These are phyloP conservation scores for Asarcornis scutulata DNA, from an alignment of 2,113 vertebrate genomes.

Conservation along the genomic window DNA sequence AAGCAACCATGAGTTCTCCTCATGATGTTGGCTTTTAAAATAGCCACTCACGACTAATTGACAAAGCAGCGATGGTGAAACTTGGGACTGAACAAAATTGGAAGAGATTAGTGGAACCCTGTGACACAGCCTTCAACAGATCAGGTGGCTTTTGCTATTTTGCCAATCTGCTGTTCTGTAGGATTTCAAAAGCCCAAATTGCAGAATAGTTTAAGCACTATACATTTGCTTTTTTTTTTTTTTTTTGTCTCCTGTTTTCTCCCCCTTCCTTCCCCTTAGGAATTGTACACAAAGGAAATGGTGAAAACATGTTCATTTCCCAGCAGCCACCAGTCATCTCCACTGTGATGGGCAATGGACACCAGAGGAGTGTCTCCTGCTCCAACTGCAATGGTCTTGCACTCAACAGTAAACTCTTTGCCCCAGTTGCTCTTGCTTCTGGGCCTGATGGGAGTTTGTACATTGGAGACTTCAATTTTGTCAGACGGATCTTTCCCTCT, in stretches of 20 bases:
- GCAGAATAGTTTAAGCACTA: neutral
- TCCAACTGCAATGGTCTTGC: conserved; percentile 90
- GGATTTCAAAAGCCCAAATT: neutral
- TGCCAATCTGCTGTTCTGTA: neutral
- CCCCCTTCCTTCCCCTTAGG: conserved; percentile 70
- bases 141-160: neutral
- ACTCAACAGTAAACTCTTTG: conserved; percentile 92
- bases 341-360: conserved; percentile 95
- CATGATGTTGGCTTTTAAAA: conserved; percentile 53
- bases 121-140: neutral
- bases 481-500: conserved; percentile 90
- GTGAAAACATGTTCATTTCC: conserved; percentile 96
- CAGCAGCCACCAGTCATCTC: conserved; percentile 94
- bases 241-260: neutral
- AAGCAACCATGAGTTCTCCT: conserved; percentile 54
- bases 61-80: neutral
- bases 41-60: conserved; percentile 16
- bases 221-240: neutral
- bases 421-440: conserved; percentile 91
- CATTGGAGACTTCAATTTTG: conserved; percentile 96
- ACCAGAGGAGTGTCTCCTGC: conserved; percentile 88
- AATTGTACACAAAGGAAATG: conserved; percentile 97
- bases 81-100: neutral
- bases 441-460: conserved; percentile 94
- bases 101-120: neutral